These are phyloP conservation scores for Falco rusticolus DNA, from an alignment of 2,797 vertebrate genomes.

Conservation along the genomic window DNA sequence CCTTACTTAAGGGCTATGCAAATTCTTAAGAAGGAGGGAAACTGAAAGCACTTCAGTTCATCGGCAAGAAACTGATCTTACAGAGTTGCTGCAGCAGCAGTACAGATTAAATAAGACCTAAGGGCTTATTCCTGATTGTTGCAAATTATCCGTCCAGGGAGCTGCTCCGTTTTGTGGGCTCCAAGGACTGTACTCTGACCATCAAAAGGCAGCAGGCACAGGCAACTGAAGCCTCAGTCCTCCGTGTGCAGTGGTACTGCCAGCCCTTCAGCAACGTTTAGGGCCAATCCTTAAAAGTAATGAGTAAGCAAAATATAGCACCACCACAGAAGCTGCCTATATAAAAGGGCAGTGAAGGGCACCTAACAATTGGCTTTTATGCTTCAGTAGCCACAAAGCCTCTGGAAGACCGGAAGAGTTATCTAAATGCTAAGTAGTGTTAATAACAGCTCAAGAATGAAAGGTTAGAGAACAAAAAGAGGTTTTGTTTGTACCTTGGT, in stretches of 20 bases:
- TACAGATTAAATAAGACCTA: not conserved
- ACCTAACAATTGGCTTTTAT: not conserved
- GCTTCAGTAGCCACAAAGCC: not conserved
- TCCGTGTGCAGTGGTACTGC: not conserved
- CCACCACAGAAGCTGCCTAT: not conserved
- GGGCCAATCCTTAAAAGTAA: not conserved
- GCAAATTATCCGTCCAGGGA: not conserved
- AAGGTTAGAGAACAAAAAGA: not conserved
- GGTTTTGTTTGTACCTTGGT: slow-evolving; percentile 83
- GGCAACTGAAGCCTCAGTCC: not conserved
- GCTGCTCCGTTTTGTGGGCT: not conserved
- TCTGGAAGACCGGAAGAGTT: not conserved
- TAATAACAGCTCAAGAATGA: not conserved
- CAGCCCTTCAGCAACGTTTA: not conserved
- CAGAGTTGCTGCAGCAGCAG: not conserved
- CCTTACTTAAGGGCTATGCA: not conserved
- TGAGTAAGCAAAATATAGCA: not conserved
- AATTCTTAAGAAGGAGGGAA: not conserved
- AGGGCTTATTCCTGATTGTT: not conserved
- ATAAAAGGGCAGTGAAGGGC: not conserved
- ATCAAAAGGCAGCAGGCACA: not conserved
- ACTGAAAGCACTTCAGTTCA: not conserved
- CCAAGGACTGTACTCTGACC: not conserved
- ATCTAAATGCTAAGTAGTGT: slow-evolving; percentile 22
- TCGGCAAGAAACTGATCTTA: not conserved